Evolutionary conservation across 1,140 invertebrate species (phyloP).

Genomic region (Yoshiicerus persimilis): DNA sequence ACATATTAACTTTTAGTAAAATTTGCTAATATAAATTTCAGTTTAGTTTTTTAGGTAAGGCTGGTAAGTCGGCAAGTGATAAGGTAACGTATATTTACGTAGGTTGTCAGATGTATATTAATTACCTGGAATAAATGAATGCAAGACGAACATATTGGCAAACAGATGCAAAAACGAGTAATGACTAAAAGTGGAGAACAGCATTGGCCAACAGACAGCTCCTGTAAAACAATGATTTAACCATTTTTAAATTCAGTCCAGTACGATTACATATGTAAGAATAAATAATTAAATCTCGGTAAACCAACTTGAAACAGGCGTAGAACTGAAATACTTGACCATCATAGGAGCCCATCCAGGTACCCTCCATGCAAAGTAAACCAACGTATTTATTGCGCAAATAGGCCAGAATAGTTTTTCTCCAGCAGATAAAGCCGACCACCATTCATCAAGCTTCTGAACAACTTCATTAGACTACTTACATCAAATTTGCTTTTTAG

Average conservation of each 20-base stretch:
- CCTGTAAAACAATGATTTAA: conserved; percentile 57
- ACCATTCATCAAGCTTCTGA: conserved; percentile 67
- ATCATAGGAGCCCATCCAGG: conserved; percentile 71
- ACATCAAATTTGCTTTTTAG: neutral
- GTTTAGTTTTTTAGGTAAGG: too few species aligned
- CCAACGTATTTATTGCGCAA: conserved; percentile 72
- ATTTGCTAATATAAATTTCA: too few species aligned
- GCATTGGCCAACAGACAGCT: conserved; percentile 78
- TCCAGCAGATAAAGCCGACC: conserved; percentile 71
- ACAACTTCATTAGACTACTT: conserved; percentile 58
- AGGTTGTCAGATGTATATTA: neutral
- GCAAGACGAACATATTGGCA: conserved; percentile 94
- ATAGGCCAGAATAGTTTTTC: conserved; percentile 80
- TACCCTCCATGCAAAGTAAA: conserved; percentile 81
- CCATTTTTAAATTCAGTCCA: neutral
- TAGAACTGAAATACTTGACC: conserved; percentile 82
- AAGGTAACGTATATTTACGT: neutral
- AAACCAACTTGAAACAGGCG: conserved; percentile 70
- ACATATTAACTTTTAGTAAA: neutral
- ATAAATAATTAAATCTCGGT: neutral
- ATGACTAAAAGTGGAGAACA: conserved; percentile 92
- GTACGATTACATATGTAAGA: neutral
- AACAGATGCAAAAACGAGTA: conserved; percentile 80
- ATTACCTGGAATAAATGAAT: conserved; percentile 67
- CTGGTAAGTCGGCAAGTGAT: too few species aligned